phyloP scores from a whole-genome alignment of 2,888 invertebrate species.

The Ernsta delagoae region DNA sequence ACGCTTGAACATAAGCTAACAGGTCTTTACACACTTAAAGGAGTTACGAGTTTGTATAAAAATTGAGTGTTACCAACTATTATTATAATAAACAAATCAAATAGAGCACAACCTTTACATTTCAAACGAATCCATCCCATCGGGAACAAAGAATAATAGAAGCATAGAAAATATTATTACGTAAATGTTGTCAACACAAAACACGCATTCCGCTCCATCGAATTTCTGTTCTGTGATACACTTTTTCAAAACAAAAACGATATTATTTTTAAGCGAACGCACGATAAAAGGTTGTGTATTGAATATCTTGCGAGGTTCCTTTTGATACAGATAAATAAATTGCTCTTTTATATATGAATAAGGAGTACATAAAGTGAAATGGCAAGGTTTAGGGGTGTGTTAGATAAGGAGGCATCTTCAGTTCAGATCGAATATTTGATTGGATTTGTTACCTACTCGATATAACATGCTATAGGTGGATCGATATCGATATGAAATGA shows the following conservation, averaged over 20 bases:
- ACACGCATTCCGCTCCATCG: neutral
- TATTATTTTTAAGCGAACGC: conserved; percentile 31
- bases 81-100: no score
- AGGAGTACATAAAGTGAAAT: conserved; percentile 15
- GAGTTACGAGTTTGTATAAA: no score
- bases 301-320: conserved; percentile 12
- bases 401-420: neutral
- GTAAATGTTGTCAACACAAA: neutral
- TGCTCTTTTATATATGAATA: conserved; percentile 7
- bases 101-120: neutral
- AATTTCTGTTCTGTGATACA: conserved; percentile 8
- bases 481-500: neutral
- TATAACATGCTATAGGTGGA: no score
- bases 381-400: neutral
- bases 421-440: neutral
- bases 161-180: neutral
- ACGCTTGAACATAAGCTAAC: no score
- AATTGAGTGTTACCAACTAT: no score
- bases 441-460: no score
- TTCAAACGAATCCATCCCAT: neutral
- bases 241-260: conserved; percentile 14
- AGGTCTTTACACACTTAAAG: no score
- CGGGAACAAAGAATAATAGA: neutral
- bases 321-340: conserved; percentile 15
- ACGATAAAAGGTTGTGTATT: conserved; percentile 30